A percentile compares a stretch with the other conserved stretches of the same genome.
These are phyloP conservation scores for Nomada flava DNA, from an alignment of 2,888 invertebrate genomes.

Conservation along the genomic window DNA sequence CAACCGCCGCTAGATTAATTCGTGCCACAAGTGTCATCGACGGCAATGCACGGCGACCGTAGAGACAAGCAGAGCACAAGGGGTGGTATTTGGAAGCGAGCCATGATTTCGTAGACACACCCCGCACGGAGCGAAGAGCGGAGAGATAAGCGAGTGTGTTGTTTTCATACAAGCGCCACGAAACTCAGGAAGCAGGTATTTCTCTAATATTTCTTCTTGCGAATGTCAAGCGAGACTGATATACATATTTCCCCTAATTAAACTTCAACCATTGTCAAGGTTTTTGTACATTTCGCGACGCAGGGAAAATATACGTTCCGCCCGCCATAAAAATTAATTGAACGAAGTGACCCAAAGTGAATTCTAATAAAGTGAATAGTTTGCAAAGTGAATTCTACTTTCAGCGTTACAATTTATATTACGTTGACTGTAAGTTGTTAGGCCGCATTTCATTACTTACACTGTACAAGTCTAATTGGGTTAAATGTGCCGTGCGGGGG, in stretches of 20 bases:
- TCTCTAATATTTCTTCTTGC: conserved; percentile 19
- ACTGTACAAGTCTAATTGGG: too few relatives aligned
- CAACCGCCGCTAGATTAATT: conserved; percentile 53
- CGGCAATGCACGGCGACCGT: conserved; percentile 49
- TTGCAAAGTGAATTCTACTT: too few relatives aligned
- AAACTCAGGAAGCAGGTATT: neutral
- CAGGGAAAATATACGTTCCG: too few relatives aligned
- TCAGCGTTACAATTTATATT: too few relatives aligned
- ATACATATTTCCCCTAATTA: too few relatives aligned
- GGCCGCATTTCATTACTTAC: neutral
- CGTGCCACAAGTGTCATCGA: conserved; percentile 69
- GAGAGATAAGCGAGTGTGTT: conserved; percentile 38
- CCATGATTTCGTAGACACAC: conserved; percentile 51
- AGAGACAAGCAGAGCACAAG: conserved; percentile 27
- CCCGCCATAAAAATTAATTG: too few relatives aligned
- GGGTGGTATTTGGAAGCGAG: conserved; percentile 60
- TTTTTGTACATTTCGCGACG: too few relatives aligned
- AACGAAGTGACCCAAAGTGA: too few relatives aligned
- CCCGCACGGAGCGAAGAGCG: conserved; percentile 5
- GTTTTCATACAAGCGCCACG: conserved; percentile 29
- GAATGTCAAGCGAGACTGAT: neutral
- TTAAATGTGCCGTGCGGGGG: neutral
- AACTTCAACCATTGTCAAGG: too few relatives aligned
- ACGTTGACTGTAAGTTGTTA: neutral
- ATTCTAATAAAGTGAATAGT: too few relatives aligned